phyloP scores from a whole-genome alignment of 1,140 invertebrate genomes.

The Andrena cerasifolii region DNA sequence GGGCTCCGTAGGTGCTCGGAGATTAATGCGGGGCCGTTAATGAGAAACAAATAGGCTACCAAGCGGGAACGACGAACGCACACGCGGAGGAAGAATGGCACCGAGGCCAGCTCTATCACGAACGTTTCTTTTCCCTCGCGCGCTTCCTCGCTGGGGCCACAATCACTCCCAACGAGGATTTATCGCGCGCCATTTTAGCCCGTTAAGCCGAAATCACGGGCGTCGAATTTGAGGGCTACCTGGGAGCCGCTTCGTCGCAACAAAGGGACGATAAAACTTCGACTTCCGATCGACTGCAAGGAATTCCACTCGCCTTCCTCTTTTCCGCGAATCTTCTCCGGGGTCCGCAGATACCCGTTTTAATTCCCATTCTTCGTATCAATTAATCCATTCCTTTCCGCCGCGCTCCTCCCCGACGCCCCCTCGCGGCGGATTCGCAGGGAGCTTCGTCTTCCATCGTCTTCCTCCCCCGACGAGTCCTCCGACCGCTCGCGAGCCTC shows the following conservation, averaged over 20 bases:
- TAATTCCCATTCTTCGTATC: constrained; percentile 38
- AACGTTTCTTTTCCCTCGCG: constrained; percentile 30
- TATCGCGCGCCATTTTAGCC: constrained; percentile 12
- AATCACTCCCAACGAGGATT: constrained; percentile 43
- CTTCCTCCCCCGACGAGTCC: not conserved
- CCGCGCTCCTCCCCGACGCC: not conserved
- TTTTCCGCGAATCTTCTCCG: too few species aligned
- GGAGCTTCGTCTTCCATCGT: too few species aligned
- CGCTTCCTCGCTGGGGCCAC: constrained; percentile 24
- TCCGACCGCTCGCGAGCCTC: constrained; percentile 8
- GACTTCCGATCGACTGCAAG: too few species aligned
- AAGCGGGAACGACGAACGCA: constrained; percentile 13
- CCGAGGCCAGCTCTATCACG: constrained; percentile 25
- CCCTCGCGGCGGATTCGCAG: constrained; percentile 28
- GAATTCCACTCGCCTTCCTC: too few species aligned
- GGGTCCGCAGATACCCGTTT: constrained; percentile 11
- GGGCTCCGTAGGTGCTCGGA: constrained; percentile 55
- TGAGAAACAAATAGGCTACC: constrained; percentile 78
- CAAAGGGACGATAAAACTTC: too few species aligned
- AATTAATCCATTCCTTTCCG: constrained; percentile 29
- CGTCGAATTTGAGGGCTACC: constrained; percentile 10
- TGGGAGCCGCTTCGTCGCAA: not conserved
- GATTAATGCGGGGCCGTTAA: constrained; percentile 80
- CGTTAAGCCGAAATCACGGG: not conserved
- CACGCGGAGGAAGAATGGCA: constrained; percentile 10